Conservation (phyloP, 2,888 invertebrate genomes). For the Smittia sp. region DNA sequence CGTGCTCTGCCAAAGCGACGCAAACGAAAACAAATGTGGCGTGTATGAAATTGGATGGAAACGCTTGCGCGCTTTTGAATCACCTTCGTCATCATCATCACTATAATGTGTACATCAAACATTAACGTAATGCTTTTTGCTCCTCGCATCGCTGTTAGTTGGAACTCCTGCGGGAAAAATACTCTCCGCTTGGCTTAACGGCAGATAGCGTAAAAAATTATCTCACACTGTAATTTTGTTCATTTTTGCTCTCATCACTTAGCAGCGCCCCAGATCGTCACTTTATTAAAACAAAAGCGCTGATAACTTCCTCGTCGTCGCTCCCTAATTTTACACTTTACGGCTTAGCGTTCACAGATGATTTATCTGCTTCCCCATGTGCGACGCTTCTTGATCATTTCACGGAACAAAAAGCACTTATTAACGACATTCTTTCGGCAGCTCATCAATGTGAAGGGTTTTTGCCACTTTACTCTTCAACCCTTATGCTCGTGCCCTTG, state of each 20-base stretch:
- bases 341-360: neutral
- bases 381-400: neutral
- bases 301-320: neutral
- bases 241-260: neutral
- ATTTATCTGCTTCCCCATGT: neutral
- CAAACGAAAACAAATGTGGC: slow-evolving; percentile 7
- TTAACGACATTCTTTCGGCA: neutral
- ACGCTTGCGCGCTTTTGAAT: slow-evolving; percentile 21
- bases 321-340: slow-evolving; percentile 33
- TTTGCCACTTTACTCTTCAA: neutral
- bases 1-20: neutral
- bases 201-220: slow-evolving; percentile 12
- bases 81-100: slow-evolving; percentile 22
- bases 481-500: neutral
- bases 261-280: slow-evolving; percentile 16
- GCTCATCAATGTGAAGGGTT: neutral
- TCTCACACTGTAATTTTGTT: neutral
- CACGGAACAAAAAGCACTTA: neutral
- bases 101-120: slow-evolving; percentile 19
- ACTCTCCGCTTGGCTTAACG: slow-evolving; percentile 7
- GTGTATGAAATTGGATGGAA: slow-evolving; percentile 19
- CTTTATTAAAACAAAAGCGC: slow-evolving; percentile 25
- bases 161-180: neutral
- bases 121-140: slow-evolving; percentile 15
- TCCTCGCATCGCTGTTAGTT: neutral